A percentile compares a stretch with the other conserved stretches of the same genome.
Evolutionary conservation across 2,888 invertebrate genomes (phyloP).

Genomic region (Sphecodes monilicornis): DNA sequence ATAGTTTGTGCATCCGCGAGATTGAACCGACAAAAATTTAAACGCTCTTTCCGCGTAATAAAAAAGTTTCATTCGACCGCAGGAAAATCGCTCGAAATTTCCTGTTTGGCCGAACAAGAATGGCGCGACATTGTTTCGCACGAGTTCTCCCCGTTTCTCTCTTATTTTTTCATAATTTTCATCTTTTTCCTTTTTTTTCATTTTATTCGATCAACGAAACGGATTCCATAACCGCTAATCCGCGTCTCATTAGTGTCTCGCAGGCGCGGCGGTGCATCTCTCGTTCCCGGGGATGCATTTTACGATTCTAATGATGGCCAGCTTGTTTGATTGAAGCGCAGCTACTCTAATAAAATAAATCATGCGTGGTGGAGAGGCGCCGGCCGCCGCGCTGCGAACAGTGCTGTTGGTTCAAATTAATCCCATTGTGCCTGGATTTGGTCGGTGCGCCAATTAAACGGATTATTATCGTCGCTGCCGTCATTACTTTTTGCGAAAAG

Average conservation of each 20-base stretch:
- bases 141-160: not conserved
- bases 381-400: constrained; percentile 67
- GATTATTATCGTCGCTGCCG: constrained; percentile 74
- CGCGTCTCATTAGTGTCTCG: constrained; percentile 69
- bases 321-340: constrained; percentile 71
- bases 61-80: not conserved
- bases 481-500: constrained; percentile 73
- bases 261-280: constrained; percentile 51
- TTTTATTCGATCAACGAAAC: not conserved
- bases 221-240: constrained; percentile 63
- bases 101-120: not conserved
- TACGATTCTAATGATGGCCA: constrained; percentile 74
- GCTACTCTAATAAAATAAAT: constrained; percentile 75
- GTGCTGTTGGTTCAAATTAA: constrained; percentile 74
- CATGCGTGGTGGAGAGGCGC: constrained; percentile 69
- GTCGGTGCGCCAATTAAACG: constrained; percentile 75
- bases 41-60: not conserved
- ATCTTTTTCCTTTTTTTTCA: not conserved
- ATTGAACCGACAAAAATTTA: not conserved
- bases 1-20: not conserved
- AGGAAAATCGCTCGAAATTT: not conserved
- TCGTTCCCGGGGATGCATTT: constrained; percentile 62
- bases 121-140: not conserved
- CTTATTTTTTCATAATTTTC: not conserved
- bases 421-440: constrained; percentile 76